Evolutionary conservation across 2,888 invertebrate species (phyloP).

Genomic region (Didymodactylos carnosus): DNA sequence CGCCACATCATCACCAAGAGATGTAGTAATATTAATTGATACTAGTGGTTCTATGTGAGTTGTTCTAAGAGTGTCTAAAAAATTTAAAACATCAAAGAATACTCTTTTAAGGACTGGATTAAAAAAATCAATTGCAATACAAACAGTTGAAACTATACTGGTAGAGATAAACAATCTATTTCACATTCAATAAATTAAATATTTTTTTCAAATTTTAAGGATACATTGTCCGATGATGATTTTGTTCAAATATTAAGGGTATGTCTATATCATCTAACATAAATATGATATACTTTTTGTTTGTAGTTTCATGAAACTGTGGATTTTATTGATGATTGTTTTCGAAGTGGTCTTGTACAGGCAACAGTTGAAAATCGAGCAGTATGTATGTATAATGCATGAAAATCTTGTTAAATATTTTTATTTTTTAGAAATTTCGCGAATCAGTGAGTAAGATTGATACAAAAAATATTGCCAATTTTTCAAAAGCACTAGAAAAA

Average conservation of each 20-base stretch:
- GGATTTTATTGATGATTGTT: neutral
- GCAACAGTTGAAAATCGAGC: neutral
- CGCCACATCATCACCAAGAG: conserved; percentile 90
- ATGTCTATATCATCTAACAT: too few species aligned
- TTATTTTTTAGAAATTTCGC: neutral
- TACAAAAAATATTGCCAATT: neutral
- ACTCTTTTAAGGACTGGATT: too few species aligned
- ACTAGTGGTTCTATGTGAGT: conserved; percentile 92
- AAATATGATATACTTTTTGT: too few species aligned
- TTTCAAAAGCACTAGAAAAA: neutral
- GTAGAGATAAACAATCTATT: too few species aligned
- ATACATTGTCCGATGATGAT: neutral
- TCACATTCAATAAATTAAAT: too few species aligned
- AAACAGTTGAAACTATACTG: neutral
- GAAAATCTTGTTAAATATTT: neutral
- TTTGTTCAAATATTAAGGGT: neutral
- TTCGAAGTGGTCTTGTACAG: neutral
- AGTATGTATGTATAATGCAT: too few species aligned
- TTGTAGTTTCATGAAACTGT: neutral
- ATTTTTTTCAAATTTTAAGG: too few species aligned
- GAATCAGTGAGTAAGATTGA: neutral
- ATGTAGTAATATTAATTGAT: conserved; percentile 80
- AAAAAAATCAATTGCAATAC: neutral
- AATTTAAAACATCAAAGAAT: too few species aligned
- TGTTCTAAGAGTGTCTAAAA: too few species aligned